A percentile compares a stretch with the other conserved stretches of the same genome.
phyloP scores from a whole-genome alignment of 2,797 vertebrate species.

The Carapus acus region DNA sequence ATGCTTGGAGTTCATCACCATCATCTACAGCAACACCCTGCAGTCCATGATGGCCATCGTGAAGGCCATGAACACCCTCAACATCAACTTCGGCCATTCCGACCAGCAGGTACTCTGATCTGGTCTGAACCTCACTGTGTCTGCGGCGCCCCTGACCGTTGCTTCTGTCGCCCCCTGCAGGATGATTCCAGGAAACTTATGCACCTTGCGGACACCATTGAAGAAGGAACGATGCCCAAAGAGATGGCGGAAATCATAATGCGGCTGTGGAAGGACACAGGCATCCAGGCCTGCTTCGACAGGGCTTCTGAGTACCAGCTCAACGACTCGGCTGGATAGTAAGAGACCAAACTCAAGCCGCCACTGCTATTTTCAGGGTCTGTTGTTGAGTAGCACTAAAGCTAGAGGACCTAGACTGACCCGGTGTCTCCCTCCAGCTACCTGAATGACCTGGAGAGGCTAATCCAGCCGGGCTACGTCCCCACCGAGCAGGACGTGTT shows the following conservation, averaged over 20 bases:
- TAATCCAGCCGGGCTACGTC: conserved; percentile 86
- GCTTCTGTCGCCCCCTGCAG: too few relatives aligned
- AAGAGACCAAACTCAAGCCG: conserved; percentile 39
- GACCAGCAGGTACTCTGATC: conserved; percentile 78
- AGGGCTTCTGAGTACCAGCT: conserved; percentile 97
- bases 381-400: too few relatives aligned
- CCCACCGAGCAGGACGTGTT: conserved; percentile 97
- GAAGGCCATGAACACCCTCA: conserved; percentile 89
- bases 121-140: too few relatives aligned
- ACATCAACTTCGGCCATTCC: conserved; percentile 82
- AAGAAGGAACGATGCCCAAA: conserved; percentile 95
- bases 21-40: conserved; percentile 97
- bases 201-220: conserved; percentile 94
- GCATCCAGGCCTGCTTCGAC: conserved; percentile 92
- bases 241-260: conserved; percentile 91
- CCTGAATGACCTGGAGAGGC: conserved; percentile 86
- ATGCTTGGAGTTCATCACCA: conserved; percentile 89
- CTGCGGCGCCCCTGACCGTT: too few relatives aligned
- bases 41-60: conserved; percentile 95
- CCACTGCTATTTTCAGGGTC: background rate
- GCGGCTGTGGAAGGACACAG: conserved; percentile 89
- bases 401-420: too few relatives aligned
- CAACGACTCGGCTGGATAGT: conserved; percentile 98
- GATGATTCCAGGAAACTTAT: conserved; percentile 91
- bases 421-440: conserved; percentile 71